Percentiles rank a stretch among this genome's conserved stretches.
phyloP scores from a whole-genome alignment of 2,797 vertebrate genomes.

The Sylvia borin region DNA sequence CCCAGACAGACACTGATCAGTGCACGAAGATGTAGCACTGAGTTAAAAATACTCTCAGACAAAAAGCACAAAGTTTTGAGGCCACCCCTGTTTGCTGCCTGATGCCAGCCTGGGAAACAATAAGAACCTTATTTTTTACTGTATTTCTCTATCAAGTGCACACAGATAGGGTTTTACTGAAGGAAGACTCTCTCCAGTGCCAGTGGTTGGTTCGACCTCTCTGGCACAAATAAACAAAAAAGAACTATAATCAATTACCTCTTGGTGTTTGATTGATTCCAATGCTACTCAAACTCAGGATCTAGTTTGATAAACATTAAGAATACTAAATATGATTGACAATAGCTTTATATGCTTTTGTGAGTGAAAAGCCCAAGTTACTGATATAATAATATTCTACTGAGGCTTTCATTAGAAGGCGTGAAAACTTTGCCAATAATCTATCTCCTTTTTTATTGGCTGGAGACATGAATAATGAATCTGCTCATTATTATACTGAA shows the following conservation, averaged over 20 bases:
- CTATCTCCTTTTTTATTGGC: not conserved
- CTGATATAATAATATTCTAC: not conserved
- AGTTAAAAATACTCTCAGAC: not conserved
- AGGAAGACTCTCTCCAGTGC: not conserved
- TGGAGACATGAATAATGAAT: constrained; percentile 13
- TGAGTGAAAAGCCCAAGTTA: not conserved
- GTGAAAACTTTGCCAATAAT: not conserved
- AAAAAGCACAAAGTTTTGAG: not conserved
- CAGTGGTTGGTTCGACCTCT: not conserved
- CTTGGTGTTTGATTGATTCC: not conserved
- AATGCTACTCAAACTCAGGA: not conserved
- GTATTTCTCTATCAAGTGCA: not conserved
- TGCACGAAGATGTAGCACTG: not conserved
- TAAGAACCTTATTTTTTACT: not conserved
- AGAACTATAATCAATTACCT: not conserved
- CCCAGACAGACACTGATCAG: not conserved
- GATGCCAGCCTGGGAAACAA: not conserved
- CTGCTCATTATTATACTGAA: not conserved
- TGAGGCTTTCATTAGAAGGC: not conserved
- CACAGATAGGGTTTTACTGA: not conserved
- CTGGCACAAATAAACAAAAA: not conserved
- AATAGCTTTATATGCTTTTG: not conserved
- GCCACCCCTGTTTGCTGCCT: not conserved
- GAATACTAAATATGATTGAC: not conserved
- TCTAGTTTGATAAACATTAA: not conserved